Evolutionary conservation across 2,888 invertebrate genomes (phyloP).

Genomic region (Tigriopus californicus): DNA sequence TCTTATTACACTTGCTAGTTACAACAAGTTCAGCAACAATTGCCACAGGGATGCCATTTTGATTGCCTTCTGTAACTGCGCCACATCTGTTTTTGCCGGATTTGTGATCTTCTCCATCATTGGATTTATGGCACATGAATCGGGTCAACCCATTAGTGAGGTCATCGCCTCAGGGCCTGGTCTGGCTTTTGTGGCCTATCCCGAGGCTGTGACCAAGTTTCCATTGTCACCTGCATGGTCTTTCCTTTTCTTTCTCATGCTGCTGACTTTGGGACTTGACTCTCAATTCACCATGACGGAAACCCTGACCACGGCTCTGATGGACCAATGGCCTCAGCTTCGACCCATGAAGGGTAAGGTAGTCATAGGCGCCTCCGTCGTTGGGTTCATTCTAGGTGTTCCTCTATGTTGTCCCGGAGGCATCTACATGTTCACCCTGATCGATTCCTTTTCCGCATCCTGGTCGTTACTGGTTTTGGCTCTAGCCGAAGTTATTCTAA

Average conservation of each 20-base stretch:
- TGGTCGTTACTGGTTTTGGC: slow-evolving; percentile 10
- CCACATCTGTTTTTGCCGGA: slow-evolving; percentile 58
- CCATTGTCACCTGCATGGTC: slow-evolving; percentile 62
- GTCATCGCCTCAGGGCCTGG: slow-evolving; percentile 35
- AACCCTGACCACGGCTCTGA: slow-evolving; percentile 1
- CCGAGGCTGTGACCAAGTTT: slow-evolving; percentile 47
- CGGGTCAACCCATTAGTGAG: slow-evolving; percentile 33
- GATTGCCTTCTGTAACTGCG: slow-evolving; percentile 37
- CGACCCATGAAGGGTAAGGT: not conserved
- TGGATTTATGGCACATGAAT: slow-evolving; percentile 52
- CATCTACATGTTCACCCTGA: slow-evolving; percentile 10
- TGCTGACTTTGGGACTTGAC: slow-evolving; percentile 41
- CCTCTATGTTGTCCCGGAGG: slow-evolving; percentile 6
- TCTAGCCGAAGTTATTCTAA: not conserved
- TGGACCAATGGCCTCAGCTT: not conserved
- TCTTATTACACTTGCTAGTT: slow-evolving; percentile 33
- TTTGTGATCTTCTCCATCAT: slow-evolving; percentile 59
- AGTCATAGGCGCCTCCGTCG: not conserved
- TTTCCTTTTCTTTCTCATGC: slow-evolving; percentile 55
- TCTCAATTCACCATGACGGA: slow-evolving; percentile 2
- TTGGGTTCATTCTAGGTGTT: slow-evolving; percentile 1
- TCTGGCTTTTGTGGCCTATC: slow-evolving; percentile 61
- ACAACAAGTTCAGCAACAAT: slow-evolving; percentile 34
- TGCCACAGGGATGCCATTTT: slow-evolving; percentile 23
- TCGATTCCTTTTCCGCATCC: slow-evolving; percentile 4